Evolutionary conservation across 2,113 vertebrate genomes (phyloP), one percentile per base, ranked within the genome.

Genomic region (Nematolebias whitei): DNA sequence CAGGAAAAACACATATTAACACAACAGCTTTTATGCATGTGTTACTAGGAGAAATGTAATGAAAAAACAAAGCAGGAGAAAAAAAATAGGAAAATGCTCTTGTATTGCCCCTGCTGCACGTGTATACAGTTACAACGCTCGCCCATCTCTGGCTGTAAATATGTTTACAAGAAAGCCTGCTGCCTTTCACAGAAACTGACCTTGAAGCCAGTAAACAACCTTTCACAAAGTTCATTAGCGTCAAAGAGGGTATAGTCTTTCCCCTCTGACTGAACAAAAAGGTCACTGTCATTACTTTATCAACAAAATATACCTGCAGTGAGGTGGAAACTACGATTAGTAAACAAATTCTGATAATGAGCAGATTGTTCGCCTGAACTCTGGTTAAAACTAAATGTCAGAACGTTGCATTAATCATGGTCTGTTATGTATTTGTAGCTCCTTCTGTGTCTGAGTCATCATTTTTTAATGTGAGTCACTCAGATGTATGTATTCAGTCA

Each of bases 171-270:
- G 82, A 78, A 89, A 84, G 76, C 74, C 68, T 32, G 71, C 82
- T 47, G 64, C 76, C 71, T 68, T 92, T 91, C 90, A 84, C 73
- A 84, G 88, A 92, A 92, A 84, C 59, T 74, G 87, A 91, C 91
- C 91, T 92, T 91, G 89, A 83, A 85, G 82, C 85, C 76, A 29
- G 87, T 85, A 90, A 92, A 90, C 88, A 92, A 82, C 13, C 72
- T 66, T 74, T 79, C 63, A 65, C 84, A 91, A 86, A 89, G 91
- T 91, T 90, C 88, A 91, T 85, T 79, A 90, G 77, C 71, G 61
- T 85, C 83, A 85, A 77, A 80, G 55, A 73, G 68, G 69, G 79
- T 69, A 67, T 60, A 63, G 63, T 66, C 55, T 66, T 66, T 74
- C 54, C 40, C 32, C 63, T 69, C 35, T 19, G 23, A 71, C 41